phyloP scores from a whole-genome alignment of 2,888 invertebrate species.

The Diaprepes abbreviatus region DNA sequence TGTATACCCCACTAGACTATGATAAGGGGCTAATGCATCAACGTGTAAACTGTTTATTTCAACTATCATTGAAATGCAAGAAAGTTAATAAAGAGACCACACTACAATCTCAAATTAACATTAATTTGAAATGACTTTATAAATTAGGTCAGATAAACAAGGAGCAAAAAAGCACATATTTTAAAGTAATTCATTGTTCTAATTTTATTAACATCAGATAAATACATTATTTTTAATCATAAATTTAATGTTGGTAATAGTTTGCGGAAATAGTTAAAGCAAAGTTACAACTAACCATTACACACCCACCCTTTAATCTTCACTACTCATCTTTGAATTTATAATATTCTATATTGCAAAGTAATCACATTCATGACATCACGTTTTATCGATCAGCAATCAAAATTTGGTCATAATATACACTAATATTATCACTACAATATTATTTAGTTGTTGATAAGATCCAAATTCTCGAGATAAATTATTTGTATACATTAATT shows the following conservation, averaged over 20 bases:
- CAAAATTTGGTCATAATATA: conserved; percentile 24
- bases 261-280: conserved; percentile 28
- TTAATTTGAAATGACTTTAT: no score
- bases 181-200: conserved; percentile 16
- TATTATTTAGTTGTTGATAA: conserved; percentile 12
- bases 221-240: conserved; percentile 29
- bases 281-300: conserved; percentile 26
- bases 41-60: no score
- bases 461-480: conserved; percentile 9
- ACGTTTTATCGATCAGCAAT: conserved; percentile 21
- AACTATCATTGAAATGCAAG: no score
- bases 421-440: not conserved
- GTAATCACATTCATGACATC: conserved; percentile 32
- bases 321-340: conserved; percentile 21
- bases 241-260: conserved; percentile 25
- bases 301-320: conserved; percentile 21
- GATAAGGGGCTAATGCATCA: no score
- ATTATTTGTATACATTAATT: conserved; percentile 1
- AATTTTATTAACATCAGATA: conserved; percentile 37
- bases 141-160: no score
- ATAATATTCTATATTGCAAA: conserved; percentile 34
- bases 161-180: not conserved
- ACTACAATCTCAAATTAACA: no score
- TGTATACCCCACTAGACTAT: no score
- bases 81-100: no score